These are phyloP conservation scores for Pararge aegeria DNA, from an alignment of 1,140 invertebrate genomes.

Conservation along the genomic window DNA sequence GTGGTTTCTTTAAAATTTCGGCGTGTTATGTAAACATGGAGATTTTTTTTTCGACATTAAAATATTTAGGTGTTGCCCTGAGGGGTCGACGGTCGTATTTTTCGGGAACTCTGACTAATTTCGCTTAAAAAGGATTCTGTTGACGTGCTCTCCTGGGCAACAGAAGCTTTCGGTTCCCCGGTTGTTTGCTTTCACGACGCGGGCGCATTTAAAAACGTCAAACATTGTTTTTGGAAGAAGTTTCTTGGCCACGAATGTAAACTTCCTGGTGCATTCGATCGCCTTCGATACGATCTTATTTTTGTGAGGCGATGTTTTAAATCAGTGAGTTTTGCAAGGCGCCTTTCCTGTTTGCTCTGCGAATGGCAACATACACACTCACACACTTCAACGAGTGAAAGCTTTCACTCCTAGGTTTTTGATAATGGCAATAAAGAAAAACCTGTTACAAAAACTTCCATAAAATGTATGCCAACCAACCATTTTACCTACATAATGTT, in stretches of 20 bases:
- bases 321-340: background rate
- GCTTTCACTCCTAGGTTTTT: no score
- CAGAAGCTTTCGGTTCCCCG: slow-evolving; percentile 39
- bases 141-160: slow-evolving; percentile 38
- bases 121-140: slow-evolving; percentile 54
- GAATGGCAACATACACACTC: no score
- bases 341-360: no score
- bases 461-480: no score
- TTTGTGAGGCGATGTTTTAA: slow-evolving; percentile 8
- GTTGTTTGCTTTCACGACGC: slow-evolving; percentile 36
- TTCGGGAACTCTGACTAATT: slow-evolving; percentile 78
- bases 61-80: slow-evolving; percentile 72
- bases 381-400: no score
- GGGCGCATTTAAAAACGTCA: slow-evolving; percentile 42
- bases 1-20: slow-evolving; percentile 69
- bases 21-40: slow-evolving; percentile 74
- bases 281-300: slow-evolving; percentile 6
- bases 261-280: slow-evolving; percentile 36
- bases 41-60: slow-evolving; percentile 67
- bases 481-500: no score
- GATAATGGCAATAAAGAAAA: no score
- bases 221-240: slow-evolving; percentile 33
- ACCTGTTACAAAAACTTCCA: no score
- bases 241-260: slow-evolving; percentile 33
- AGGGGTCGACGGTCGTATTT: slow-evolving; percentile 68